Evolutionary conservation across 2,888 invertebrate species (phyloP), one percentile per base, ranked within the genome.

Genomic region (Zaprionus lineosus): DNA sequence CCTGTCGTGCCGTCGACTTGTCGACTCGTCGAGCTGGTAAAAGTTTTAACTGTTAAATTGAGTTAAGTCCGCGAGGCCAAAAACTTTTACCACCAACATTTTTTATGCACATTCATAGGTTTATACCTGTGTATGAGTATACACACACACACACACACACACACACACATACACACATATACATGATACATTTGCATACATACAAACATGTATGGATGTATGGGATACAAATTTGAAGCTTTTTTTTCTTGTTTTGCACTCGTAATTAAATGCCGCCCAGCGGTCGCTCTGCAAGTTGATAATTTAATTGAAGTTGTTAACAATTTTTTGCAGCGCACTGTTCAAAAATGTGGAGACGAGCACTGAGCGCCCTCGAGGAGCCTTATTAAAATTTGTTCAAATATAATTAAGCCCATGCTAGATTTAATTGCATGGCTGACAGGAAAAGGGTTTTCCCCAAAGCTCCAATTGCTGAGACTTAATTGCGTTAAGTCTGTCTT

Each of bases 291-390:
- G 77, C 61, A 84, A 78, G 82, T 86, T 86, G 84, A 86, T 86
- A 86, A 81, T 81, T 86, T 84, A 81, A 81, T 81, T 81, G 81
- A 73, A 86, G 82, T 81, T 86, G 86, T 76, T 84, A 84, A 71
- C 67, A 63, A 71, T 79, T 79, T 75, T 83, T 63, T 56, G 11
- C 37, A 33, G 12, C 29, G 18, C 12, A 19, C 21, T 7, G 15
- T n/a, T 59, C 5, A 15, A 11, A 37, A 63, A 41, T 18, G 62
- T 55, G 43, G 62, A 15, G 29, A n/a, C n/a, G n/a, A n/a, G n/a
- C n/a, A n/a, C n/a, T 3, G 61, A 55, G 55, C 8, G 24, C 11
- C 28, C 28, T 41, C 16, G 52, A 51, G 69, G 41, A 37, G 72
- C 59, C 84, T 81, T 81, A 84, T 83, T 85, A 86, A 81, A 85